These are phyloP conservation scores for Drosophila rellima DNA, from an alignment of 2,888 invertebrate genomes.

Conservation along the genomic window DNA sequence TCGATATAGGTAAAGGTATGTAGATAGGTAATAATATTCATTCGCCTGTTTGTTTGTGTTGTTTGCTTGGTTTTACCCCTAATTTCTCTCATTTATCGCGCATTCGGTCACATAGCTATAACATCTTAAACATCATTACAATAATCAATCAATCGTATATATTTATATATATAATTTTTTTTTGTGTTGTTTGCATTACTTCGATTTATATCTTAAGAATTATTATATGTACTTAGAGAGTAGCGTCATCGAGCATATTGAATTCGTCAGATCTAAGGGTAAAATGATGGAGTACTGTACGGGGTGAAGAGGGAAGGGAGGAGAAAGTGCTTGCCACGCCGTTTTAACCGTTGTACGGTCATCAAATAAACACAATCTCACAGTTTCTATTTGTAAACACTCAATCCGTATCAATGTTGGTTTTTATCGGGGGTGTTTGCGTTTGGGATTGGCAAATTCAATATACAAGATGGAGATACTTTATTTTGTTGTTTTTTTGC, in stretches of 20 bases:
- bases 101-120: slow-evolving; percentile 77
- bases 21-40: slow-evolving; percentile 81
- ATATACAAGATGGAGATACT: slow-evolving; percentile 82
- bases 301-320: slow-evolving; percentile 1
- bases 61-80: slow-evolving; percentile 52
- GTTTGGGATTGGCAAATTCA: slow-evolving; percentile 75
- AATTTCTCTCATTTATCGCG: slow-evolving; percentile 43
- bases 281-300: slow-evolving; percentile 31
- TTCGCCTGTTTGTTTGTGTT: slow-evolving; percentile 64
- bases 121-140: slow-evolving; percentile 79
- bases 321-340: slow-evolving; percentile 42
- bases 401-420: slow-evolving; percentile 50
- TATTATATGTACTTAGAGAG: slow-evolving; percentile 78
- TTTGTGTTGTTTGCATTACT: slow-evolving; percentile 60
- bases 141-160: slow-evolving; percentile 74
- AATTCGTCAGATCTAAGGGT: slow-evolving; percentile 78
- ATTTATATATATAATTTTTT: slow-evolving; percentile 39
- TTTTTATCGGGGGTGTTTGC: slow-evolving; percentile 31
- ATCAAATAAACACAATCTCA: slow-evolving; percentile 68
- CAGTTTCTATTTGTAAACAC: slow-evolving; percentile 58
- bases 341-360: slow-evolving; percentile 65
- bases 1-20: slow-evolving; percentile 81
- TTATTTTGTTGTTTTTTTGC: slow-evolving; percentile 39
- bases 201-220: slow-evolving; percentile 68
- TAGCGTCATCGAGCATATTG: slow-evolving; percentile 84